Percentiles rank a stretch among this genome's conserved stretches.
Conservation (phyloP, 2,888 invertebrate genomes). For the Drosophila cognata region DNA sequence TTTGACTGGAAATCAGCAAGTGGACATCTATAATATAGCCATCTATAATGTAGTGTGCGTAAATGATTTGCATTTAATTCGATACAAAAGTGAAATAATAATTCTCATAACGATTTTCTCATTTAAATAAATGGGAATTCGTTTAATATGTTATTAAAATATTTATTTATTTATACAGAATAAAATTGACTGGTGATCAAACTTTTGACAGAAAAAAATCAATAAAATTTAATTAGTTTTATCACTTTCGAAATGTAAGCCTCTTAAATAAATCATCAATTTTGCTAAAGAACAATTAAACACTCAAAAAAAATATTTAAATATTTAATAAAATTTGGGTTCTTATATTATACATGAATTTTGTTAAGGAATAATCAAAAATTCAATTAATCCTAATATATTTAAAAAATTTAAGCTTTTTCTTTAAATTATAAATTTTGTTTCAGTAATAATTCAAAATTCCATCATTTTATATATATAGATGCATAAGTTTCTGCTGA, state of each 20-base stretch:
- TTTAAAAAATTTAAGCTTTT: not conserved
- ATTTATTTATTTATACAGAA: too few species aligned
- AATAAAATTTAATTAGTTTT: too few species aligned
- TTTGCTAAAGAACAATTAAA: not conserved
- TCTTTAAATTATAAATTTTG: not conserved
- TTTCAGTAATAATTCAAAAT: not conserved
- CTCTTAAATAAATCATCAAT: not conserved
- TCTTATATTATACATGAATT: not conserved
- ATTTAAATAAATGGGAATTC: not conserved
- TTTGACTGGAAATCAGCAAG: not conserved
- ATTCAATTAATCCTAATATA: not conserved
- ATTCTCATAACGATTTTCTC: accelerated
- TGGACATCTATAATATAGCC: too few species aligned
- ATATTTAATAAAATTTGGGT: not conserved
- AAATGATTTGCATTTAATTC: not conserved
- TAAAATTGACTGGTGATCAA: not conserved
- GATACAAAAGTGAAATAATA: not conserved
- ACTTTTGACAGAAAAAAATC: not conserved
- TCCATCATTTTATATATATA: too few species aligned
- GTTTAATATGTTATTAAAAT: not conserved
- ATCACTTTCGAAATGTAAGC: not conserved
- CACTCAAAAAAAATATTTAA: not conserved
- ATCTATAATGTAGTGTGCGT: too few species aligned
- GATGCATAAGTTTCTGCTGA: not conserved
- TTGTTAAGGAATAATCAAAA: not conserved